Percentiles rank a stretch among this genome's conserved stretches.
phyloP scores from a whole-genome alignment of 2,797 vertebrate species.

The Lagocephalus sceleratus region DNA sequence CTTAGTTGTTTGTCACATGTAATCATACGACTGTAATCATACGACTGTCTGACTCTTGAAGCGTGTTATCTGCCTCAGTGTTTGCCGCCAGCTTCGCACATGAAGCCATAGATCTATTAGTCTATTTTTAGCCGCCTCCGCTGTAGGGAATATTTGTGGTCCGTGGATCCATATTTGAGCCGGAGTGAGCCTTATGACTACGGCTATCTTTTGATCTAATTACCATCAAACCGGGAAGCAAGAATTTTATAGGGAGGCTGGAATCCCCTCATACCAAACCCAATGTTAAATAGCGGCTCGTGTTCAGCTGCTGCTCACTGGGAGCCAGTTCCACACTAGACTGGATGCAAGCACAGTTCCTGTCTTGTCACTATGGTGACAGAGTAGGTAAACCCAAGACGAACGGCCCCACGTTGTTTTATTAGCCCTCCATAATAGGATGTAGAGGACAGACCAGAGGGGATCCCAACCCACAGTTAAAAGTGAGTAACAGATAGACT shows the following conservation, averaged over 20 bases:
- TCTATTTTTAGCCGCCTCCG: not conserved
- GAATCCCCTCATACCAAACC: not conserved
- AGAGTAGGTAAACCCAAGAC: slow-evolving; percentile 61
- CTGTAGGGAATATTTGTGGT: too few species aligned
- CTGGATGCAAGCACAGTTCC: slow-evolving; percentile 51
- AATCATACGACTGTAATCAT: slow-evolving; percentile 17
- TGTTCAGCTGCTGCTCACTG: slow-evolving; percentile 4
- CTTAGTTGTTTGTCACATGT: not conserved
- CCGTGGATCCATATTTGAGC: not conserved
- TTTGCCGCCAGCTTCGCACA: not conserved
- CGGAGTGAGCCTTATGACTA: not conserved
- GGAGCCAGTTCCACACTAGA: slow-evolving; percentile 42
- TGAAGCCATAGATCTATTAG: not conserved
- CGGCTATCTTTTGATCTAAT: not conserved
- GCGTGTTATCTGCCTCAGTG: not conserved
- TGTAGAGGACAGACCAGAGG: slow-evolving; percentile 26
- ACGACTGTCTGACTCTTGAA: not conserved
- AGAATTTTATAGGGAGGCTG: not conserved
- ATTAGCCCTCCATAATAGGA: slow-evolving; percentile 51
- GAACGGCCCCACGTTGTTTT: slow-evolving; percentile 50
- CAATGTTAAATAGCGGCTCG: not conserved
- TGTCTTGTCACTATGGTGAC: slow-evolving; percentile 54
- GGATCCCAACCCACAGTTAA: slow-evolving; percentile 6
- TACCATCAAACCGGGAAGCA: not conserved
- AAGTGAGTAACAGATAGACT: too few species aligned